These are phyloP conservation scores for Gallinago undulata DNA, from an alignment of 2,113 vertebrate species.

Conservation along the genomic window DNA sequence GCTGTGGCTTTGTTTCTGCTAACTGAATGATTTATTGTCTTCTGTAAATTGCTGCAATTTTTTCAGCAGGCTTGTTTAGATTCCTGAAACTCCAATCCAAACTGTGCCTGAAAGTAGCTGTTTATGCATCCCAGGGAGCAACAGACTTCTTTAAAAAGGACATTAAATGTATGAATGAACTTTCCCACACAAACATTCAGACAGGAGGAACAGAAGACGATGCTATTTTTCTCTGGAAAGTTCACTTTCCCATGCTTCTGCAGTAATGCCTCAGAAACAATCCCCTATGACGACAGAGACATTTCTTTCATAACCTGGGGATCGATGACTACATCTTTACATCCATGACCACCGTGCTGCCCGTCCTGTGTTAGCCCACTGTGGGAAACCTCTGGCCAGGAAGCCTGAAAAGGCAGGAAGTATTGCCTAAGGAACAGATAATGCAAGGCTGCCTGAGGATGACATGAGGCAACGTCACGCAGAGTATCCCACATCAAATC, in stretches of 20 bases:
- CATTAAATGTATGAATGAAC: background rate
- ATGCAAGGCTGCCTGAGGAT: background rate
- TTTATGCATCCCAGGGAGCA: background rate
- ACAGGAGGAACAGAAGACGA: background rate
- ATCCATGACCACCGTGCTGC: background rate
- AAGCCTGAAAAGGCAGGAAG: background rate
- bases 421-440: background rate
- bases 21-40: conserved; percentile 9
- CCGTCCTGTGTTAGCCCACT: accelerated
- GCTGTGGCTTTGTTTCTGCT: background rate
- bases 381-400: background rate
- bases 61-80: background rate
- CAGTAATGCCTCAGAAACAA: background rate
- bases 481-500: background rate
- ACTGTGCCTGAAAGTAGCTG: background rate
- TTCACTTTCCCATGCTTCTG: background rate
- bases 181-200: background rate
- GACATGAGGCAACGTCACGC: accelerated
- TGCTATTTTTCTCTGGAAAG: background rate
- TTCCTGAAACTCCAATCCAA: background rate
- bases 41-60: background rate
- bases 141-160: background rate
- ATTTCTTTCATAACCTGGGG: background rate
- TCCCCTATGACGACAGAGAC: background rate
- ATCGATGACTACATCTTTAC: background rate